Base-by-base conservation (phyloP, 2,888 invertebrate genomes). In the Eupithecia tripunctaria region DNA sequence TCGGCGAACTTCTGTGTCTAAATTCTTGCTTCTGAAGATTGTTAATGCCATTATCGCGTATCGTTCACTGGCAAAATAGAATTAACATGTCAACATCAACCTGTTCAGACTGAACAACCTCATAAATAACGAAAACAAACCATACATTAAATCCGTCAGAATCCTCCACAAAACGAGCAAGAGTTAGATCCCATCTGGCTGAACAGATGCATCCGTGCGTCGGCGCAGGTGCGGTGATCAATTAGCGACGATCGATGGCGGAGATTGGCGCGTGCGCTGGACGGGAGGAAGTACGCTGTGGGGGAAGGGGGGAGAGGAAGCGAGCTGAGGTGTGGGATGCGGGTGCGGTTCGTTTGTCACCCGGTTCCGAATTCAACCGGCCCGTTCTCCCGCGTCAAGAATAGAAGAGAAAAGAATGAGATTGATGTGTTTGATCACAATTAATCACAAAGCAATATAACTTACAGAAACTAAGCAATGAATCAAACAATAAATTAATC, bases 221-320 rank as follows among this genome's bases (percentile, higher is more conserved):
- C 76, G 73, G 78, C 74, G 82, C 85, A 91, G 91, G 90, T 91
- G 91, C 88, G 85, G 88, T 87, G 90, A 91, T 92, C 91, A 91
- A 91, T 91, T 91, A 91, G 87, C 86, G 81, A 80, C 86, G 88
- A 91, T 89, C 90, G 91, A 91, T 90, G 84, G 87, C 82, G 78
- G 82, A 86, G 91, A 90, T 90, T 87, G 85, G 71, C 77, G 90
- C 90, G 91, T 88, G 88, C 88, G 85, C 56, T 64, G 59, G 71
- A 67, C 73, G 66, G 43, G 60, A 76, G 74, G 75, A 74, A 73
- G 76, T 75, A 47, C 65, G 47, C 12, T 15, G 65, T 60, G 72
- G 65, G 0, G 25, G 51, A 62, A 73, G 43, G 14, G 15, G 21
- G 14, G 14, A 67, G 66, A 47, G 25, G 56, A 10, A 66, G 56